These are phyloP conservation scores for Corythaeola cristata DNA, from an alignment of 2,113 vertebrate genomes.

Conservation along the genomic window DNA sequence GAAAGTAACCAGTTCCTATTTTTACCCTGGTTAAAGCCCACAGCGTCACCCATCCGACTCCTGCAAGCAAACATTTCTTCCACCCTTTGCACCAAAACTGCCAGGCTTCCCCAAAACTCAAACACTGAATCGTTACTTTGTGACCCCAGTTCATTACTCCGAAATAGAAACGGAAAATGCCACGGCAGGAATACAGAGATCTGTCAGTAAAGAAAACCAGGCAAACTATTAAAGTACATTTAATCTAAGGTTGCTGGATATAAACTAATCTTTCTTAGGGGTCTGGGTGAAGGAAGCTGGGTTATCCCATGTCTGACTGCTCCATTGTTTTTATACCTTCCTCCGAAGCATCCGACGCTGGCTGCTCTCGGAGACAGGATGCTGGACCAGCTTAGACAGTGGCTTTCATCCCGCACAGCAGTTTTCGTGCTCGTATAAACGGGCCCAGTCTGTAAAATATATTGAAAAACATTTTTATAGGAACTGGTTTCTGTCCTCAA, in stretches of 20 bases:
- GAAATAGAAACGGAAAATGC: background rate
- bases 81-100: background rate
- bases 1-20: constrained; percentile 53
- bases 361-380: background rate
- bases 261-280: constrained; percentile 39
- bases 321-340: constrained; percentile 13
- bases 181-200: background rate
- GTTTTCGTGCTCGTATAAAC: background rate
- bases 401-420: background rate
- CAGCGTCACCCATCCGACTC: constrained; percentile 6
- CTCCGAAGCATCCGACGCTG: background rate
- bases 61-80: constrained; percentile 36
- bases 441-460: background rate
- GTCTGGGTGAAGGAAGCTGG: background rate
- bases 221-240: constrained; percentile 1
- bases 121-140: background rate
- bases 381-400: background rate
- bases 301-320: background rate
- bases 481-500: background rate
- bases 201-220: constrained; percentile 40
- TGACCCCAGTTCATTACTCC: background rate
- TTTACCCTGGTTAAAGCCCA: constrained; percentile 10
- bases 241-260: constrained; percentile 1
- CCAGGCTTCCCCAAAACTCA: constrained; percentile 13
- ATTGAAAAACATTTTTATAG: constrained; percentile 13